phyloP scores from a whole-genome alignment of 2,113 vertebrate genomes.

The Oreocharis arfaki region DNA sequence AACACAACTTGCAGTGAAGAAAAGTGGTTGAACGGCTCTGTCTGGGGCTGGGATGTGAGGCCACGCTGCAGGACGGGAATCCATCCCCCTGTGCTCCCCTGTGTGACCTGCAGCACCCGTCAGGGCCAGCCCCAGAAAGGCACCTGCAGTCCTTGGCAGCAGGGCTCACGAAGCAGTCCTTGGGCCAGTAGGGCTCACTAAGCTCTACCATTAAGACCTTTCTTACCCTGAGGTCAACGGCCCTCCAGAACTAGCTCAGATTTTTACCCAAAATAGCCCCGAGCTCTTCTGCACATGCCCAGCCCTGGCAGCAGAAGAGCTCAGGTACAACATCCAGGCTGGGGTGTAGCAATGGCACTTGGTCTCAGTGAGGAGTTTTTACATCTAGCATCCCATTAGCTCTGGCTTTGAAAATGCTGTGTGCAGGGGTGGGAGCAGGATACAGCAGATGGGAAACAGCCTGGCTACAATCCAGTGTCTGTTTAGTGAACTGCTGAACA shows the following conservation, averaged over 20 bases:
- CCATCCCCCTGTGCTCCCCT: fast-evolving
- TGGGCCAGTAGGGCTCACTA: neutral
- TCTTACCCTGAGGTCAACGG: neutral
- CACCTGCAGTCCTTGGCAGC: neutral
- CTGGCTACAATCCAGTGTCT: neutral
- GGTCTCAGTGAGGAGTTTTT: neutral
- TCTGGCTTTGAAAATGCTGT: neutral
- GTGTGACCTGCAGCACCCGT: neutral
- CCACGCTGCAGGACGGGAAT: fast-evolving
- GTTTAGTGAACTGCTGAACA: neutral
- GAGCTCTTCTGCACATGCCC: fast-evolving
- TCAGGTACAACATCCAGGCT: fast-evolving
- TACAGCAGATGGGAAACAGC: neutral
- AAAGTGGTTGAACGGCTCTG: neutral
- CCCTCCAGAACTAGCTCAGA: neutral
- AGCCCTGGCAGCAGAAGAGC: neutral
- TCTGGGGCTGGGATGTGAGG: neutral
- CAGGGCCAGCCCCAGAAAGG: neutral
- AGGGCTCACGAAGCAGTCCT: no score
- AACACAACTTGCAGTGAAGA: neutral
- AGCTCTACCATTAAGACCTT: neutral
- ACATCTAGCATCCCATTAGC: neutral
- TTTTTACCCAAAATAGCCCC: neutral
- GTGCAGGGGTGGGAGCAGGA: neutral
- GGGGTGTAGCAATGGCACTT: neutral